Evolutionary conservation across 1,140 invertebrate species (phyloP).

Genomic region (Lucilia sericata): DNA sequence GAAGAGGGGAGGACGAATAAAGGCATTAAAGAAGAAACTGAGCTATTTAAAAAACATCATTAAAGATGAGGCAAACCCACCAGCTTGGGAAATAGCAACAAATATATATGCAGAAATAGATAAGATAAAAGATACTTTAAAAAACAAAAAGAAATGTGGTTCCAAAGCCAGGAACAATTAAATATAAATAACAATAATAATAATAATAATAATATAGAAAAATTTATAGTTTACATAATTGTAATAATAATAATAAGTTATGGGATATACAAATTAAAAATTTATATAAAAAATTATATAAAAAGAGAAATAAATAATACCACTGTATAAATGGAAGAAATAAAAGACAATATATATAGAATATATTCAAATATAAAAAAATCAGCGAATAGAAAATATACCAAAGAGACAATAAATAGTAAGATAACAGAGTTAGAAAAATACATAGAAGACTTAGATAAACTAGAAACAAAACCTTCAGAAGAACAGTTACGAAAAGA

Average conservation of each 20-base stretch:
- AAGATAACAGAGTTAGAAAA: neutral
- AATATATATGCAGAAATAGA: too few species aligned
- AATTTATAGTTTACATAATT: neutral
- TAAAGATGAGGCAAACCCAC: too few species aligned
- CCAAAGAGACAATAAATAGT: neutral
- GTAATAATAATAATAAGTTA: neutral
- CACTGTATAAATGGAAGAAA: neutral
- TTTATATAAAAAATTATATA: neutral
- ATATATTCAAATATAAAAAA: constrained; percentile 3
- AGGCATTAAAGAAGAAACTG: too few species aligned
- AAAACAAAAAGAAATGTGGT: neutral
- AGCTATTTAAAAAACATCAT: too few species aligned
- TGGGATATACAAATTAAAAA: neutral
- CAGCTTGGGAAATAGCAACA: neutral
- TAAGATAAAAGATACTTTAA: neutral
- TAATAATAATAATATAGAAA: neutral
- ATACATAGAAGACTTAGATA: neutral
- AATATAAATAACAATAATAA: neutral
- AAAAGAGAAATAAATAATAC: neutral
- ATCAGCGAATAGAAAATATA: neutral
- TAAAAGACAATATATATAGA: neutral
- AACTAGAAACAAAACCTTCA: neutral
- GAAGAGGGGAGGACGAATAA: too few species aligned
- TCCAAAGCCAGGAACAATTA: neutral
- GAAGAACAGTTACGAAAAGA: neutral